phyloP scores from a whole-genome alignment of 2,113 vertebrate genomes.

The Tragelaphus imberbis region DNA sequence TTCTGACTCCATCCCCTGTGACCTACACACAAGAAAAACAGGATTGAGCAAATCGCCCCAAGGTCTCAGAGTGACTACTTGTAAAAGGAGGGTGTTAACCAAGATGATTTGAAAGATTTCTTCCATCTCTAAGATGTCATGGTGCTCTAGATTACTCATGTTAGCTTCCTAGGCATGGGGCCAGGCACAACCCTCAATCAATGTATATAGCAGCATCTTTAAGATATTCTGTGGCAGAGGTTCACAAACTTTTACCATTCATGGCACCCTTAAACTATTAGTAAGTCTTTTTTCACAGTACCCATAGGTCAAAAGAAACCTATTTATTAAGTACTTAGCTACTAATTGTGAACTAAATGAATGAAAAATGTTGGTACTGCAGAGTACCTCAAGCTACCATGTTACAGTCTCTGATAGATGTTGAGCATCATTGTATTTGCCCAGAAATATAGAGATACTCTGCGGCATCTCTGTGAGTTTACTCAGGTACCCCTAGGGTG shows the following conservation, averaged over 20 bases:
- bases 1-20: background rate
- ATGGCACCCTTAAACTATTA: background rate
- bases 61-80: background rate
- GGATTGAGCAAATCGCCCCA: background rate
- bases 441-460: background rate
- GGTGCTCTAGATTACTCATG: background rate
- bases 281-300: background rate
- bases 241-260: background rate
- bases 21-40: background rate
- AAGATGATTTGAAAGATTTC: background rate
- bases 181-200: background rate
- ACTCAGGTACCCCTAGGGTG: too few relatives aligned
- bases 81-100: background rate
- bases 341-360: background rate
- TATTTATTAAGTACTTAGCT: background rate
- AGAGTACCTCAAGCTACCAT: background rate
- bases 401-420: background rate
- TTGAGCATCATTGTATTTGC: background rate
- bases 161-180: background rate
- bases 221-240: background rate
- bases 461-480: background rate
- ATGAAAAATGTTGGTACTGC: background rate
- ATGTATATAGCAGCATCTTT: background rate
- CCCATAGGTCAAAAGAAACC: background rate
- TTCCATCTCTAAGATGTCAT: fast-evolving